These are phyloP conservation scores for Acestrorhynchus altus DNA, from an alignment of 2,797 vertebrate genomes.

Conservation along the genomic window DNA sequence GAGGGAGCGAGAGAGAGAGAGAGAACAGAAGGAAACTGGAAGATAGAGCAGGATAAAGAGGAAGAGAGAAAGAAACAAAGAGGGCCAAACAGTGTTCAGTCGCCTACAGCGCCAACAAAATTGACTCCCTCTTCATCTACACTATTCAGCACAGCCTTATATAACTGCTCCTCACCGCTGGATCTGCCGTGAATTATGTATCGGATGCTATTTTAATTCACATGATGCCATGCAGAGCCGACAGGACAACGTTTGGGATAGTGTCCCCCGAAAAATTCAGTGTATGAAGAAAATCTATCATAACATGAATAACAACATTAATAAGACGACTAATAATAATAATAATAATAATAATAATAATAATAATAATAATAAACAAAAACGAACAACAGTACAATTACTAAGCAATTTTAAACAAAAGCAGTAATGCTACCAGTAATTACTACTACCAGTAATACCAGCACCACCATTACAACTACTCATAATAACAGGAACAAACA, in stretches of 20 bases:
- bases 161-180: conserved; percentile 6
- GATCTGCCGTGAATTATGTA: conserved; percentile 40
- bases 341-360: too few relatives aligned
- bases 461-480: too few relatives aligned
- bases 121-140: conserved; percentile 13
- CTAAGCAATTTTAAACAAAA: too few relatives aligned
- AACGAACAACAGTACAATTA: too few relatives aligned
- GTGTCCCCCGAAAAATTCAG: conserved; percentile 10
- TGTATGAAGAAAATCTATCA: not conserved
- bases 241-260: not conserved
- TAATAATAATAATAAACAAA: too few relatives aligned
- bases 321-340: too few relatives aligned
- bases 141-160: conserved; percentile 12
- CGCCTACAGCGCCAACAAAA: not conserved
- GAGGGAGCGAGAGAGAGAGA: conserved; percentile 1
- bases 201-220: conserved; percentile 40
- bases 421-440: too few relatives aligned
- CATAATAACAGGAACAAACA: not conserved
- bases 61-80: not conserved
- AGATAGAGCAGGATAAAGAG: not conserved
- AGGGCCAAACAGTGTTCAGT: not conserved
- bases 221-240: conserved; percentile 19
- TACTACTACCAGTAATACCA: too few relatives aligned
- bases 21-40: not conserved
- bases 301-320: not conserved